phyloP scores from a whole-genome alignment of 1,140 invertebrate species.

The Oryzaephilus surinamensis region DNA sequence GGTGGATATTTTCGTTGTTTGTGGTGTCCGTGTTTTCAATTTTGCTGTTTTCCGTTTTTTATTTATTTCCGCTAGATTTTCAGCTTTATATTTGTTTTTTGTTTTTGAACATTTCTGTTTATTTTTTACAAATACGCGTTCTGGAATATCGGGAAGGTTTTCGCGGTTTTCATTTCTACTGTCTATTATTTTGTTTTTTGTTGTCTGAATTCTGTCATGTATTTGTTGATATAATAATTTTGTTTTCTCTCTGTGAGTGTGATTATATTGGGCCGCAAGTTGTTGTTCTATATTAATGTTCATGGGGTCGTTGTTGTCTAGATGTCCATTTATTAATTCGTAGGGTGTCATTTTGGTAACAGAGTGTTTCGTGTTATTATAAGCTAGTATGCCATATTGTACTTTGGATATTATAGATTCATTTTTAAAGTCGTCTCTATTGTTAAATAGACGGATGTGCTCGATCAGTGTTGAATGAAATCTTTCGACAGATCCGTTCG shows the following conservation, averaged over 20 bases:
- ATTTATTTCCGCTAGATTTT: no score
- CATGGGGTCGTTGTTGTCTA: slow-evolving; percentile 9
- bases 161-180: no score
- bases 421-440: slow-evolving; percentile 6
- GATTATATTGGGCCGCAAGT: slow-evolving; percentile 5
- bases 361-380: slow-evolving; percentile 12
- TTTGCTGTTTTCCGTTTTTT: no score
- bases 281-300: slow-evolving; percentile 9
- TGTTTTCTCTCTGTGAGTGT: slow-evolving; percentile 8
- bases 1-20: no score
- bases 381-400: slow-evolving; percentile 9
- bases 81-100: no score
- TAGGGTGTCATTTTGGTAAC: slow-evolving; percentile 9
- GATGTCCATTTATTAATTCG: slow-evolving; percentile 13
- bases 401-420: slow-evolving; percentile 7
- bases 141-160: no score
- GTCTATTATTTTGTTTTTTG: no score
- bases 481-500: slow-evolving; percentile 10
- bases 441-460: slow-evolving; percentile 1
- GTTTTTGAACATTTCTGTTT: no score
- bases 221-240: slow-evolving; percentile 8
- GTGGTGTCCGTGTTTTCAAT: no score
- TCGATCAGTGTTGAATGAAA: slow-evolving; percentile 14
- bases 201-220: no score
- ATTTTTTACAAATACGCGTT: no score